Conservation (phyloP, 2,888 invertebrate genomes). For the Drosophila longiperda region DNA sequence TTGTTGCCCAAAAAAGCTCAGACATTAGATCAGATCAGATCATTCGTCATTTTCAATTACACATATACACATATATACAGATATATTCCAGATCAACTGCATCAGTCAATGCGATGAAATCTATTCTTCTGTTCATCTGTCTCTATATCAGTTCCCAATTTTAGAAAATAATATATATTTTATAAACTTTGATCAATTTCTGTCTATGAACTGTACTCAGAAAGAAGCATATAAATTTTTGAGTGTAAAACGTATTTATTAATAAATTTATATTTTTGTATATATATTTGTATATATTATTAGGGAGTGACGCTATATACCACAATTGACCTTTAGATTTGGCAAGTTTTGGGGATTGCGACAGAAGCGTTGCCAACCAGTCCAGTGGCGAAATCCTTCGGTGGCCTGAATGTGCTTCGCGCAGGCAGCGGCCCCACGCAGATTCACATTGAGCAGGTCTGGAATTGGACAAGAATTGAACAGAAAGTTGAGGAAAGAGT, state of each 20-base stretch:
- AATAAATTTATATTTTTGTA: background rate
- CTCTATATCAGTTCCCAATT: background rate
- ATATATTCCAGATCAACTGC: background rate
- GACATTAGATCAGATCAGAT: background rate
- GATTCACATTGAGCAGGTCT: constrained; percentile 89
- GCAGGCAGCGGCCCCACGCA: constrained; percentile 88
- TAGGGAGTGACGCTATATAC: constrained; percentile 38
- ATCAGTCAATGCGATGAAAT: background rate
- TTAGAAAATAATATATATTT: background rate
- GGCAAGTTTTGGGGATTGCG: constrained; percentile 73
- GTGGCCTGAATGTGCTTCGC: constrained; percentile 87
- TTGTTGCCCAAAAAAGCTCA: constrained; percentile 3
- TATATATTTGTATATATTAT: background rate
- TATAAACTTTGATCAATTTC: background rate
- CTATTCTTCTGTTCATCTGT: background rate
- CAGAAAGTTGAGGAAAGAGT: background rate
- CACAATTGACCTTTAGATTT: constrained; percentile 72
- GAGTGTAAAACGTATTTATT: background rate
- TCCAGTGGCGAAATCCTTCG: constrained; percentile 86
- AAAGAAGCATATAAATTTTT: too few relatives aligned
- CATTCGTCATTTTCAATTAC: background rate
- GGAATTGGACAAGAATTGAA: constrained; percentile 18
- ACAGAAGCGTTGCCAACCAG: constrained; percentile 79
- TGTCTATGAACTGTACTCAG: too few relatives aligned
- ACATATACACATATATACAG: too few relatives aligned